phyloP scores from a whole-genome alignment of 2,888 invertebrate genomes.

The Watsonalla binaria region DNA sequence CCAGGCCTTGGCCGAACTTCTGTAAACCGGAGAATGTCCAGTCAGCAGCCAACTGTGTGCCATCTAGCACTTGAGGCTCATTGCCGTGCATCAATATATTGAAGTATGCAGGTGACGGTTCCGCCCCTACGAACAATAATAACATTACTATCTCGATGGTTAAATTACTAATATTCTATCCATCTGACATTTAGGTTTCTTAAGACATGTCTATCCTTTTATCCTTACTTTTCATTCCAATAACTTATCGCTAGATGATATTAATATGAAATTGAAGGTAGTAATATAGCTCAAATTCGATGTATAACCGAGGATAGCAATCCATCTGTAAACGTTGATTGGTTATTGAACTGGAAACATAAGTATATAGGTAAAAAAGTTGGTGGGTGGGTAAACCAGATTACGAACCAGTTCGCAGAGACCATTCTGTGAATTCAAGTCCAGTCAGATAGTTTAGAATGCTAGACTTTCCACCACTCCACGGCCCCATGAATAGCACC shows the following conservation, averaged over 20 bases:
- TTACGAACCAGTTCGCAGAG: slow-evolving; percentile 88
- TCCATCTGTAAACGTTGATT: no score
- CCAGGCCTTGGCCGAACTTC: slow-evolving; percentile 95
- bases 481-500: slow-evolving; percentile 96
- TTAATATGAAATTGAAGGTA: no score
- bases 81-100: slow-evolving; percentile 94
- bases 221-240: no score
- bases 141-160: neutral
- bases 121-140: slow-evolving; percentile 84
- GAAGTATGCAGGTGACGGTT: slow-evolving; percentile 95
- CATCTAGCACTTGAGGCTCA: slow-evolving; percentile 90
- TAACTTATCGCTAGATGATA: no score
- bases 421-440: slow-evolving; percentile 89
- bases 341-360: neutral
- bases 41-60: slow-evolving; percentile 96
- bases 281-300: no score
- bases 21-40: slow-evolving; percentile 96
- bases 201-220: no score
- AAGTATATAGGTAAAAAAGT: neutral
- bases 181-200: no score
- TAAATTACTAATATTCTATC: no score
- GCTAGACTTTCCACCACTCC: slow-evolving; percentile 97
- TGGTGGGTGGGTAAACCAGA: neutral
- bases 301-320: no score
- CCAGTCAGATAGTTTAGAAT: slow-evolving; percentile 95